Evolutionary conservation across 92 coral and sea anemone species (phyloP), one percentile per base, ranked within the genome.

Genomic region (Isaurus tuberculatus): DNA sequence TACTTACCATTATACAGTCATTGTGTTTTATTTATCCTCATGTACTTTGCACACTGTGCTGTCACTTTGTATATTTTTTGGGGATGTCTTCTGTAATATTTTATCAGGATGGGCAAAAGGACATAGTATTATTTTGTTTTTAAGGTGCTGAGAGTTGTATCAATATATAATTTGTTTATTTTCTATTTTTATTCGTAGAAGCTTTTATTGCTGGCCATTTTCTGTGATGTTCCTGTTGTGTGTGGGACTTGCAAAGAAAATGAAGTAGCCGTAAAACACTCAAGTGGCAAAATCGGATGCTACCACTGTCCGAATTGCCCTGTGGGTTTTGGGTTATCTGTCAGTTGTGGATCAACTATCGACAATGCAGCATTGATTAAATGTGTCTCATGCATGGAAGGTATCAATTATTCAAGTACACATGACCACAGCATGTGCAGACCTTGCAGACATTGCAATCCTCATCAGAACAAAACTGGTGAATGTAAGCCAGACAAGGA

Each of bases 401-500:
- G 82, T 33, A 66, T 77, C 0, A 58, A 77, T 15, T 58, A 34
- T 34, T 77, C 82, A 0, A 22, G 1, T n/a, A n/a, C 70, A 4
- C 82, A 77, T 77, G 82, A 34, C 15, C 23, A 77, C 55, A 34
- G 70, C 53, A 77, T 77, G 82, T 77, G 82, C 49, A 57, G 0
- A 15, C 82, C 82, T 2, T 77, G 82, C 34, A 68, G 6, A 10
- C 82, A 58, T 9, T 77, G 82, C 33, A 13, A 33, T 20, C 33
- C 48, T 3, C 25, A 77, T 32, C 82, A 77, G 49, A 36, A 55
- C 68, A 77, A 77, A 55, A 77, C 70, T 55, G 82, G 82, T 14
- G 33, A 55, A 30, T 77, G 82, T 77, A 77, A 51, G 0, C 13
- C 31, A 31, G 30, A 58, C 0, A 58, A 58, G 40, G 81, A 75